A percentile compares a stretch with the other conserved stretches of the same genome.
Evolutionary conservation across 2,888 invertebrate species (phyloP).

Genomic region (Lasioglossum pauxillum): DNA sequence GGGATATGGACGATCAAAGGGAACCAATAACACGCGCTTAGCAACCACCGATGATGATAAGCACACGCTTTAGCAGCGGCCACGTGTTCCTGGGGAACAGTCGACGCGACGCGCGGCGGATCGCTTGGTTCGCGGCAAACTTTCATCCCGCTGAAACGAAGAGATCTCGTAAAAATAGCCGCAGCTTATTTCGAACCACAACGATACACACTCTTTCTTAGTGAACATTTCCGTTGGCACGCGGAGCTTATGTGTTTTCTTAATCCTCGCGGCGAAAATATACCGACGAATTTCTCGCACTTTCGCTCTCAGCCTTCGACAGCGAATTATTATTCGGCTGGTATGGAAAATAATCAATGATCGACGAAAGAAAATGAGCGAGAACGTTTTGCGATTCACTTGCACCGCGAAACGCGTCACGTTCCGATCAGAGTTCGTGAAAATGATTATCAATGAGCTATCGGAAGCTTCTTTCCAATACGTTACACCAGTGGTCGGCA

Average conservation of each 20-base stretch:
- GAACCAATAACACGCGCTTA: neutral
- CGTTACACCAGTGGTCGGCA: no score
- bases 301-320: neutral
- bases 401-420: neutral
- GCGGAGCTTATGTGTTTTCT: neutral
- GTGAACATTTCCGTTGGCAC: neutral
- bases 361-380: neutral
- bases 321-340: slow-evolving; percentile 13
- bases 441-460: slow-evolving; percentile 10
- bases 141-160: slow-evolving; percentile 6
- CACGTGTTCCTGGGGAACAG: slow-evolving; percentile 34
- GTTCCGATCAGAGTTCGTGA: slow-evolving; percentile 9
- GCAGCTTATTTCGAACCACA: slow-evolving; percentile 30
- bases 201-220: neutral
- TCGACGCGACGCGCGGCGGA: neutral
- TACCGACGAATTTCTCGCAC: neutral
- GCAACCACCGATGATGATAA: neutral
- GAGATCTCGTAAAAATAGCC: slow-evolving; percentile 45
- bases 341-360: neutral
- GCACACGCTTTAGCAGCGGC: neutral
- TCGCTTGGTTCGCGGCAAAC: slow-evolving; percentile 6
- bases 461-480: neutral
- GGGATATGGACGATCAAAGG: neutral
- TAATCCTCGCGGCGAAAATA: neutral
- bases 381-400: neutral